Base-by-base conservation (phyloP, 1,140 invertebrate genomes). In the Sinonovacula constricta region DNA sequence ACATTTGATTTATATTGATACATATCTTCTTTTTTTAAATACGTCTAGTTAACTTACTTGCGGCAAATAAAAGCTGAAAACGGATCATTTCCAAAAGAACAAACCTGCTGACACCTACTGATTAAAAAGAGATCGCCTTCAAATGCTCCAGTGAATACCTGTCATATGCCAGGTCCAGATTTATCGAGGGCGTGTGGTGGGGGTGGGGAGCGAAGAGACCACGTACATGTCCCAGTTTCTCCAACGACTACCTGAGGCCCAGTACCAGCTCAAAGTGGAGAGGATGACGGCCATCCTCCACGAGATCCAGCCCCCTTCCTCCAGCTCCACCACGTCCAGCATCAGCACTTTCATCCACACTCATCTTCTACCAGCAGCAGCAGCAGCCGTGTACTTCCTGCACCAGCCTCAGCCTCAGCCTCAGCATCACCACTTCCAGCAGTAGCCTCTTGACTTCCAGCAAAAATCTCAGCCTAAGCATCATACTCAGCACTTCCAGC, bases 141-240 rank as follows among this genome's bases (percentile, higher is more conserved):
- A n/a, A n/a, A n/a, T n/a, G n/a, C n/a, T n/a, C n/a, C n/a, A n/a
- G n/a, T n/a, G n/a, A n/a, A n/a, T n/a, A n/a, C n/a, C n/a, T n/a
- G n/a, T n/a, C n/a, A n/a, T n/a, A n/a, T n/a, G n/a, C n/a, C n/a
- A n/a, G n/a, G n/a, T n/a, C n/a, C n/a, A n/a, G n/a, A n/a, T n/a
- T n/a, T n/a, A n/a, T n/a, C n/a, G n/a, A n/a, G n/a, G n/a, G n/a
- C n/a, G n/a, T n/a, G n/a, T n/a, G n/a, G n/a, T n/a, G n/a, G n/a
- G n/a, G n/a, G n/a, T n/a, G n/a, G n/a, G n/a, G n/a, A n/a, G n/a
- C n/a, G n/a, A n/a, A n/a, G n/a, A n/a, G n/a, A 68, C 54, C 45
- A 68, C 49, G 65, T 68, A 68, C 65, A 68, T 53, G 65, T 68
- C 65, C 65, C 65, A 68, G 65, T 68, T 51, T 68, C 26, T 68